Evolutionary conservation across 2,113 vertebrate genomes (phyloP).

Genomic region (Picathartes gymnocephalus): DNA sequence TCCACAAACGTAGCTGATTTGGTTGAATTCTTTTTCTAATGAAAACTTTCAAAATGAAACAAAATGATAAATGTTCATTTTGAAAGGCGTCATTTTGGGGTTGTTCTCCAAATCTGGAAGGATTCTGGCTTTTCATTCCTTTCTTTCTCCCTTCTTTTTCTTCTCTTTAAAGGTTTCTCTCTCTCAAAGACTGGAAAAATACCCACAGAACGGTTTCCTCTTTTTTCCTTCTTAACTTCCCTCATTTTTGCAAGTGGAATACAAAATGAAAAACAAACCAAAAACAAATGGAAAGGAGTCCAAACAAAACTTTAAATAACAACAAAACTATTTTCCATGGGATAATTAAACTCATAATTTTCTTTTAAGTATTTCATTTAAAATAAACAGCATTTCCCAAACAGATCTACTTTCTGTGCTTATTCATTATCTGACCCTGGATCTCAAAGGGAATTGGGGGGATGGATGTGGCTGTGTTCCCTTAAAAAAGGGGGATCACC

Average conservation of each 20-base stretch:
- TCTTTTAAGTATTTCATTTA: not conserved
- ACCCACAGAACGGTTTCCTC: not conserved
- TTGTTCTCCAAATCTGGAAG: not conserved
- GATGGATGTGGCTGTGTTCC: rapidly evolving
- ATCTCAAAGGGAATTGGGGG: not conserved
- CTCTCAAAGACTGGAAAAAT: not conserved
- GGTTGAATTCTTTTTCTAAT: slow-evolving; percentile 17
- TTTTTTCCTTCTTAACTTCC: not conserved
- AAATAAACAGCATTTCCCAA: not conserved
- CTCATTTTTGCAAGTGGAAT: not conserved
- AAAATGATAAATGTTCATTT: not conserved
- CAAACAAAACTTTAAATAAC: not conserved
- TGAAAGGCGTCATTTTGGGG: not conserved
- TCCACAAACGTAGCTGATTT: slow-evolving; percentile 12
- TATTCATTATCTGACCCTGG: not conserved
- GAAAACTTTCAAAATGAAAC: slow-evolving; percentile 22
- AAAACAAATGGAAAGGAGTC: not conserved
- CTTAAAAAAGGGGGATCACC: not conserved
- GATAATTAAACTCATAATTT: not conserved
- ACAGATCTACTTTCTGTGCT: not conserved
- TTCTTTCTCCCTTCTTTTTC: not conserved
- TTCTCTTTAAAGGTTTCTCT: not conserved
- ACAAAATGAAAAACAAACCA: not conserved
- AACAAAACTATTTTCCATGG: not conserved
- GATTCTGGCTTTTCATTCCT: not conserved